Evolutionary conservation across 2,113 vertebrate genomes (phyloP), one percentile per base, ranked within the genome.

Genomic region (Hucho hucho): DNA sequence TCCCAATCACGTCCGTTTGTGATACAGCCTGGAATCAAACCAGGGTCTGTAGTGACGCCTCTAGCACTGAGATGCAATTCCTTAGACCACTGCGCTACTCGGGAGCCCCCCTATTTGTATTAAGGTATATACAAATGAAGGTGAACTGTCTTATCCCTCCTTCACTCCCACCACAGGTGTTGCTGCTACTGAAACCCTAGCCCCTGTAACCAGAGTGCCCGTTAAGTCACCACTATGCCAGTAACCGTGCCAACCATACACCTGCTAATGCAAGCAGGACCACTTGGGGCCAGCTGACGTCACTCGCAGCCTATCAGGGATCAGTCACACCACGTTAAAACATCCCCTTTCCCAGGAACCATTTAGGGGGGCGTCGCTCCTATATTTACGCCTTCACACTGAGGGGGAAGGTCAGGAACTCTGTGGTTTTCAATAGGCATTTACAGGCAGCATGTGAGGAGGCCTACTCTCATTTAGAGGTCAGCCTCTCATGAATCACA

Each of bases 261-360:
- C 75, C 76, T 81, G 85, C 71, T 86, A 85, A 87, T 85, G 75
- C 72, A 78, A 61, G 22, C 53, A 3, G 49, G 75, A 72, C 67
- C 76, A 24, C 78, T 74, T 61, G 70, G 25, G 9, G 46, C 69
- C 49, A 13, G 28, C 59, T 78, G 73, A 70, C 63, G 29, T 78
- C 83, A 68, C 71, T 32, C 66, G 26, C 70, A 70, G 28, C 64
- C 70, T 71, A 68, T 29, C 58, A 16, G 70, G 70, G 81, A 47
- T 73, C 65, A 78, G 75, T 59, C 64, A 29, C 66, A 29, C 64
- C 63, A 58, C 69, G 76, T 70, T 74, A 58, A 24, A 77, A 83
- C 64, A 74, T 37, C 65, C 69, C 75, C 80, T 79, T 75, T 83
- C 75, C 81, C 72, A 58, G 64, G 72, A 73, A 76, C 61, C 37